phyloP scores from a whole-genome alignment of 2,797 vertebrate species.

The Notolabrus celidotus region DNA sequence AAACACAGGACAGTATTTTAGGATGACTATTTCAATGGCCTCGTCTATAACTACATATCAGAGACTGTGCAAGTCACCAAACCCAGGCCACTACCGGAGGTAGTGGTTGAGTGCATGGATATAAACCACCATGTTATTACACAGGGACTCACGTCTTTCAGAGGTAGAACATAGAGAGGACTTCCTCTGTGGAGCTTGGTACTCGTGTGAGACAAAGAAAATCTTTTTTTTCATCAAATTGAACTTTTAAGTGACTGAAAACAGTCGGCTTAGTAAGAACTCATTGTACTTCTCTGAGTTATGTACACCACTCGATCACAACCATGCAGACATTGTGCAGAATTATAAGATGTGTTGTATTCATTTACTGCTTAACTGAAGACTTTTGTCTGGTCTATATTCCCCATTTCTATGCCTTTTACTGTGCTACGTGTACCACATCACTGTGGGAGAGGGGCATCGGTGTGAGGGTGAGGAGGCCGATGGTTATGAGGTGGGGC shows the following conservation, averaged over 20 bases:
- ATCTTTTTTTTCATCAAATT: conserved; percentile 34
- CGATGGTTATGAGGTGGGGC: conserved; percentile 76
- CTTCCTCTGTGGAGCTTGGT: conserved; percentile 54
- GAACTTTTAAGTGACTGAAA: conserved; percentile 60
- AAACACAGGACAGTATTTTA: conserved; percentile 69
- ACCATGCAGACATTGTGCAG: conserved; percentile 73
- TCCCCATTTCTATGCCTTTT: conserved; percentile 83
- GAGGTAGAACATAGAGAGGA: conserved; percentile 54
- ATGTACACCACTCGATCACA: conserved; percentile 59
- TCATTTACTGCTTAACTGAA: conserved; percentile 70
- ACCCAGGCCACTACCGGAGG: conserved; percentile 54
- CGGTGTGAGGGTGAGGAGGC: conserved; percentile 62
- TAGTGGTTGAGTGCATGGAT: conserved; percentile 68
- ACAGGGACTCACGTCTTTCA: conserved; percentile 68
- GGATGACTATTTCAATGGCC: conserved; percentile 74
- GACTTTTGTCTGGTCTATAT: conserved; percentile 68
- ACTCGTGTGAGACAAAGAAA: conserved; percentile 39
- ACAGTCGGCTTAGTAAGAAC: conserved; percentile 74
- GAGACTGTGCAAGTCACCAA: conserved; percentile 72
- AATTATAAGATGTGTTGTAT: conserved; percentile 71
- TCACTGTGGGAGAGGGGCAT: conserved; percentile 85
- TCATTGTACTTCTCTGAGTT: conserved; percentile 65
- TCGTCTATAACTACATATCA: conserved; percentile 83
- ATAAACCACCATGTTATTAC: conserved; percentile 58
- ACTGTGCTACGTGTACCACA: conserved; percentile 86